Evolutionary conservation across 2,113 vertebrate species (phyloP).

Genomic region (Cololabis saira): DNA sequence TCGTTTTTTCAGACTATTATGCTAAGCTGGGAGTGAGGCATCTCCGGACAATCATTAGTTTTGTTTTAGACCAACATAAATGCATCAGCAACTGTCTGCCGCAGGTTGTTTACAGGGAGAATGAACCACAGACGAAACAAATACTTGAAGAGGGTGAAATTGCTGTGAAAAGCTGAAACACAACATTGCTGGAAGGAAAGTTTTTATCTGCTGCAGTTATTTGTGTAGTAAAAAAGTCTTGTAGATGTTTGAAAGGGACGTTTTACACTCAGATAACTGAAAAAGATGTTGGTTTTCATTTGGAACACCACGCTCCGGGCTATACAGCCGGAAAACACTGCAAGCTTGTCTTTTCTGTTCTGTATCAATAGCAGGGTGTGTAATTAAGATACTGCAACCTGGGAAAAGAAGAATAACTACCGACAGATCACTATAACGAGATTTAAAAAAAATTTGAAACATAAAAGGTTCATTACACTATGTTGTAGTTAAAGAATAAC

Average conservation of each 20-base stretch:
- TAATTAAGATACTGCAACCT: slow-evolving; percentile 3
- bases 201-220: slow-evolving; percentile 24
- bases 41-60: slow-evolving; percentile 60
- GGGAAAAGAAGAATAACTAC: slow-evolving; percentile 3
- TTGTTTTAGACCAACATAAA: slow-evolving; percentile 46
- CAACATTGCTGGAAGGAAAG: slow-evolving; percentile 38
- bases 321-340: slow-evolving; percentile 1
- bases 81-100: slow-evolving; percentile 13
- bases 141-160: slow-evolving; percentile 51
- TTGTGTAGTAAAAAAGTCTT: slow-evolving; percentile 23
- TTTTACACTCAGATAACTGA: slow-evolving; percentile 11
- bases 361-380: slow-evolving; percentile 6
- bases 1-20: not conserved
- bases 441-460: not conserved
- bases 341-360: not conserved
- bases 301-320: slow-evolving; percentile 24
- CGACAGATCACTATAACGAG: slow-evolving; percentile 12
- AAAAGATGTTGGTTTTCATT: slow-evolving; percentile 11
- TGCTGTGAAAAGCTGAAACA: not conserved
- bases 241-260: slow-evolving; percentile 6
- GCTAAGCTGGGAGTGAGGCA: slow-evolving; percentile 15
- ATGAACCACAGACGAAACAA: slow-evolving; percentile 28
- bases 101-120: slow-evolving; percentile 52
- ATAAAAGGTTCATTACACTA: slow-evolving; percentile 1
- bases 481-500: not conserved